phyloP scores from a whole-genome alignment of 1,140 invertebrate species.

The Geopemphigus sp. region DNA sequence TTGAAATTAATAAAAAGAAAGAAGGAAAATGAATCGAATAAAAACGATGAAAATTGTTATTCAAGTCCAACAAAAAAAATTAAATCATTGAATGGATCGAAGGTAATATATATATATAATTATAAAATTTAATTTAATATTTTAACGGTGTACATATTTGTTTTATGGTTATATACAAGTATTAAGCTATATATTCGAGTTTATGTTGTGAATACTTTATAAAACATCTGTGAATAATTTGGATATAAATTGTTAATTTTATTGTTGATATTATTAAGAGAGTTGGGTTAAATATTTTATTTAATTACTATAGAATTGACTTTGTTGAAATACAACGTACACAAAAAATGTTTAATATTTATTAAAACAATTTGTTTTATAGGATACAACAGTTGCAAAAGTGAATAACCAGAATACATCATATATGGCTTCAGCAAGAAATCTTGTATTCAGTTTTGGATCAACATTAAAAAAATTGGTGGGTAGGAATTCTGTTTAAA shows the following conservation, averaged over 20 bases:
- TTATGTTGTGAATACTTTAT: no score
- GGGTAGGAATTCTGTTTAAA: constrained; percentile 41
- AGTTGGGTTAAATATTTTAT: no score
- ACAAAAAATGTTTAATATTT: no score
- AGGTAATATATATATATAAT: neutral
- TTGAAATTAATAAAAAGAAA: constrained; percentile 46
- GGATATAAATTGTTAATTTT: no score
- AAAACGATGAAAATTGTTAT: constrained; percentile 38
- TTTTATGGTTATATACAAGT: no score
- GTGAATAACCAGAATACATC: constrained; percentile 4
- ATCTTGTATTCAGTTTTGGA: constrained; percentile 43
- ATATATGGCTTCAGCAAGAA: constrained; percentile 36
- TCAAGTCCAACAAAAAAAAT: constrained; percentile 47
- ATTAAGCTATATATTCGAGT: no score
- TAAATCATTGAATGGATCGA: constrained; percentile 18
- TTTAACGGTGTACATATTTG: no score
- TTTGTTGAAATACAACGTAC: no score
- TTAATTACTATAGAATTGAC: no score
- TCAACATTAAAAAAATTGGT: constrained; percentile 43
- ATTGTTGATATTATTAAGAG: no score
- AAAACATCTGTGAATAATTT: no score
- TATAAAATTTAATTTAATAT: no score
- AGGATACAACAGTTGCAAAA: constrained; percentile 37
- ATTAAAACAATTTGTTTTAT: neutral
- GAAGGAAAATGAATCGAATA: neutral